Evolutionary conservation across 1,140 invertebrate species (phyloP).

Genomic region (Pseudachorutes palmiensis): DNA sequence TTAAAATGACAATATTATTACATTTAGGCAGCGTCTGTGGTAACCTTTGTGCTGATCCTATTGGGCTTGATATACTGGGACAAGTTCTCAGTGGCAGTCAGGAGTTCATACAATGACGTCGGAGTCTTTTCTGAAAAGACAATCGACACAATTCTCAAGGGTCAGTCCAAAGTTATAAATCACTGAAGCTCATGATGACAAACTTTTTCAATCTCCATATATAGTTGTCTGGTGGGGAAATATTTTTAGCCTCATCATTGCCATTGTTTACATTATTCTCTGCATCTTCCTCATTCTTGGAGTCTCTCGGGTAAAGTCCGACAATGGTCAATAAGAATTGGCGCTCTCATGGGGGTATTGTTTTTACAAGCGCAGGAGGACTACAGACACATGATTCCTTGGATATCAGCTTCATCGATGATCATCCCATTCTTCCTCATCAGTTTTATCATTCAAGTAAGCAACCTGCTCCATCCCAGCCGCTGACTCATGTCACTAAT

Average conservation of each 20-base stretch:
- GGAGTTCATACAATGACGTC: conserved; percentile 18
- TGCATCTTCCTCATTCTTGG: conserved; percentile 34
- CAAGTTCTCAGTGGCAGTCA: conserved; percentile 20
- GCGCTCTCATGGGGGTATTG: neutral
- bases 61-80: conserved; percentile 36
- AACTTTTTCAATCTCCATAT: conserved; percentile 9
- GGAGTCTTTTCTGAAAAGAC: conserved; percentile 20
- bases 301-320: conserved; percentile 24
- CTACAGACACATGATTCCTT: conserved; percentile 38
- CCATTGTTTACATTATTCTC: conserved; percentile 29
- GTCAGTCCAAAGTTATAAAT: conserved; percentile 18
- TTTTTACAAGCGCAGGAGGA: conserved; percentile 26
- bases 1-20: too few relatives aligned
- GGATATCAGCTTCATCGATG: conserved; percentile 34
- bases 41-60: conserved; percentile 30
- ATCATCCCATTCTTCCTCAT: conserved; percentile 31
- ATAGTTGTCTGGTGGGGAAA: conserved; percentile 37
- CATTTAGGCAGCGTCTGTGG: conserved; percentile 23
- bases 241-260: conserved; percentile 34
- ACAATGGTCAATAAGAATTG: conserved; percentile 17
- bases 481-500: neutral
- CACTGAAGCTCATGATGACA: neutral
- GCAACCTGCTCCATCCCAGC: too few relatives aligned
- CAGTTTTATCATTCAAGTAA: conserved; percentile 34
- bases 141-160: conserved; percentile 26